A percentile compares a stretch with the other conserved stretches of the same genome.
Conservation (phyloP, 2,113 vertebrate species). For the Corynorhinus townsendii region DNA sequence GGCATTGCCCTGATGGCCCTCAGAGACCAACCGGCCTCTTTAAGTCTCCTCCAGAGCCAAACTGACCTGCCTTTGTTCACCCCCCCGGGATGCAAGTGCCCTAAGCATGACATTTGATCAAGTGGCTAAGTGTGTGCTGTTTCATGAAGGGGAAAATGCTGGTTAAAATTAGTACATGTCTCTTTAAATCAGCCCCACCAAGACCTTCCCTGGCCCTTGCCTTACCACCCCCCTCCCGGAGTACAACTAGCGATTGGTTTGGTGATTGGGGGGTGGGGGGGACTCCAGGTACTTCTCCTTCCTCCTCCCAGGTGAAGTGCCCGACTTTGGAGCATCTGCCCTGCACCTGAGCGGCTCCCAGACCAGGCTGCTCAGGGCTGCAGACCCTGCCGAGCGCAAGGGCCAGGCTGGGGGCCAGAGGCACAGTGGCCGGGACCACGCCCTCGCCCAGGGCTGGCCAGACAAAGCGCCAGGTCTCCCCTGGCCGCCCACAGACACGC, state of each 20-base stretch:
- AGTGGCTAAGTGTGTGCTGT: constrained; percentile 48
- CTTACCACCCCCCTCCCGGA: not conserved
- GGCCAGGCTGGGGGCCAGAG: not conserved
- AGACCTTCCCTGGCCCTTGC: not conserved
- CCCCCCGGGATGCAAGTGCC: constrained; percentile 61
- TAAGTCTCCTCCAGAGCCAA: constrained; percentile 62
- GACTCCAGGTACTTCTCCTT: not conserved
- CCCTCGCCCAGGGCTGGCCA: not conserved
- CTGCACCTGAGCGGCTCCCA: not conserved
- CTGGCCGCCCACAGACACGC: fast-evolving
- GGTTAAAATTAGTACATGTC: constrained; percentile 27
- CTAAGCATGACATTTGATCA: constrained; percentile 69
- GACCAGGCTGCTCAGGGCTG: not conserved
- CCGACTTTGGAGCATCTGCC: not conserved
- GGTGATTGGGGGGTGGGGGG: fast-evolving
- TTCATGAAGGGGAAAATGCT: constrained; percentile 51
- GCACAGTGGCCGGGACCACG: not conserved
- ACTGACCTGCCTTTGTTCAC: constrained; percentile 62
- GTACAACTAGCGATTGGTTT: not conserved
- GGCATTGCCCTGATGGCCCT: too few species aligned
- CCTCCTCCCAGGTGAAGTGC: not conserved
- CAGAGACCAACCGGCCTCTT: not conserved
- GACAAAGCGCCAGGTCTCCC: fast-evolving
- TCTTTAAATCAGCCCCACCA: not conserved
- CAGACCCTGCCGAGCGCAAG: not conserved